phyloP scores from a whole-genome alignment of 2,888 invertebrate genomes.

The Eretmocerus hayati region DNA sequence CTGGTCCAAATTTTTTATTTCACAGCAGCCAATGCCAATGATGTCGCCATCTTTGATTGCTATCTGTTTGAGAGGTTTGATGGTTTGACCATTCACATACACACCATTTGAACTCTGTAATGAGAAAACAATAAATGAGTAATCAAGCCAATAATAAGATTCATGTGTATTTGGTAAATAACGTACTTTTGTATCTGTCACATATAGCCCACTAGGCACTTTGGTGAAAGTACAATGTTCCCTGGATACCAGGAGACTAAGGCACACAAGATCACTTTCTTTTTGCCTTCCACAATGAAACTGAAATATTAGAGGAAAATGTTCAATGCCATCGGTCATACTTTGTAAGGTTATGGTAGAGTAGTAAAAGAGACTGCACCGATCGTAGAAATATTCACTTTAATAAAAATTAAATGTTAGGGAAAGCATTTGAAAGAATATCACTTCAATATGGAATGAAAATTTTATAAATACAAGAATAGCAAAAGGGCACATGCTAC shows the following conservation, averaged over 20 bases:
- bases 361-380: not conserved
- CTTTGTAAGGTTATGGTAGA: too few relatives aligned
- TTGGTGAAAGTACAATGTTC: constrained; percentile 34
- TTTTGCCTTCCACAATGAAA: constrained; percentile 35
- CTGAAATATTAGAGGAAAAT: constrained; percentile 26
- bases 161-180: too few relatives aligned
- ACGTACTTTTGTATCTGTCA: constrained; percentile 34
- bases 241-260: constrained; percentile 33
- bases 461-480: not conserved
- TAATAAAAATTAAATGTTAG: not conserved
- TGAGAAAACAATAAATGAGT: not conserved
- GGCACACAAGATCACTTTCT: constrained; percentile 31
- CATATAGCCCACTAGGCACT: constrained; percentile 24
- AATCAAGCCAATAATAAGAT: too few relatives aligned
- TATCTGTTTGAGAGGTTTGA: constrained; percentile 42
- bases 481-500: too few relatives aligned
- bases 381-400: not conserved
- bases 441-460: too few relatives aligned
- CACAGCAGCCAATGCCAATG: constrained; percentile 51
- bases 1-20: constrained; percentile 33
- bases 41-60: constrained; percentile 47
- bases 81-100: constrained; percentile 49
- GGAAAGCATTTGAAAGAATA: not conserved
- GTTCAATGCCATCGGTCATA: too few relatives aligned
- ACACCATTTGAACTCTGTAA: constrained; percentile 58